Evolutionary conservation across 2,113 vertebrate genomes (phyloP).

Genomic region (Malaclemys terrapin): DNA sequence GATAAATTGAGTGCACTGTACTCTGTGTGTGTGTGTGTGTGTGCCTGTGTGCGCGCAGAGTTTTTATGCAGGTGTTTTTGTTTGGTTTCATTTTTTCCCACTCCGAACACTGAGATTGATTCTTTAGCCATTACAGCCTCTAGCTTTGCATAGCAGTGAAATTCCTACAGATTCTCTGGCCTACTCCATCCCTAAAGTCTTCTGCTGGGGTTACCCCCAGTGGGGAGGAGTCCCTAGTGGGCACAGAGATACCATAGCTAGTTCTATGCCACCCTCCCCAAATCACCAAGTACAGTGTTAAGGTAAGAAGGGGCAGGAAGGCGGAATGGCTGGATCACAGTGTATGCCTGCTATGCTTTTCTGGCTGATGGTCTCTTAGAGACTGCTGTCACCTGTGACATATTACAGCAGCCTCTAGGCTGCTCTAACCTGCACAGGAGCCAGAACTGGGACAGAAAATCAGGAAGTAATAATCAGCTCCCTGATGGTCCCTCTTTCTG

Average conservation of each 20-base stretch:
- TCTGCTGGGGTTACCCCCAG: background rate
- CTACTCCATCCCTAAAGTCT: background rate
- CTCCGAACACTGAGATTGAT: background rate
- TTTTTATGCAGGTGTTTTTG: conserved; percentile 65
- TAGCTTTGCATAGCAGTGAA: background rate
- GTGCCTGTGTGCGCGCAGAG: background rate
- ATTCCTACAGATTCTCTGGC: background rate
- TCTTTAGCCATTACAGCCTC: background rate
- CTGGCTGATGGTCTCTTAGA: background rate
- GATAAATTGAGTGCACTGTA: conserved; percentile 45
- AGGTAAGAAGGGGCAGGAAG: background rate
- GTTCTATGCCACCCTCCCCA: background rate
- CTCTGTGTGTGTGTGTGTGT: background rate
- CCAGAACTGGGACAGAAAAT: background rate
- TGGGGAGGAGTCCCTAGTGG: background rate
- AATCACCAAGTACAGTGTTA: background rate
- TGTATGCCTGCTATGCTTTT: background rate
- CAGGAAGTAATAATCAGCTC: background rate
- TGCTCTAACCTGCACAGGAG: background rate
- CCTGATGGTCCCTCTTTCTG: background rate
- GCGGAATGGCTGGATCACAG: background rate
- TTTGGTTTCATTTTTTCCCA: background rate
- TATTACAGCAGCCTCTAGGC: background rate
- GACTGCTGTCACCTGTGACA: background rate
- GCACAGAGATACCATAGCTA: background rate